Evolutionary conservation across 2,113 vertebrate genomes (phyloP).

Genomic region (Ammodytes dubius): DNA sequence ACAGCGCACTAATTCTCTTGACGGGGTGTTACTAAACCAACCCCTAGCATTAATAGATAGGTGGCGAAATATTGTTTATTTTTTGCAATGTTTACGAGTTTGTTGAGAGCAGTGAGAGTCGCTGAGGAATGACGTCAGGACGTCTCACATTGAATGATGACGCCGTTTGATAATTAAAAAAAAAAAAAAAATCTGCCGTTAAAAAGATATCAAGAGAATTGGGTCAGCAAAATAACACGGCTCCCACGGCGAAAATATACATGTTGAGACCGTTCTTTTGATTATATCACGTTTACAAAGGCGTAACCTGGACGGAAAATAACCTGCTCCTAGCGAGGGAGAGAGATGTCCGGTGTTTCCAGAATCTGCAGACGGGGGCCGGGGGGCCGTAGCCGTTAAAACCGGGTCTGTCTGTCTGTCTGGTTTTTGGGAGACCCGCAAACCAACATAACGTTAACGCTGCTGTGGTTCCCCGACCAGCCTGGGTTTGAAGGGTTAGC

Average conservation of each 20-base stretch:
- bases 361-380: constrained; percentile 71
- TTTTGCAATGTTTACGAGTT: not conserved
- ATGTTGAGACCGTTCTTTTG: not conserved
- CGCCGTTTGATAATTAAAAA: constrained; percentile 84
- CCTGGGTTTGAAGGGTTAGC: constrained; percentile 46
- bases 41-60: too few species aligned
- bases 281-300: constrained; percentile 9
- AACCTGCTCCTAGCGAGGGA: constrained; percentile 56
- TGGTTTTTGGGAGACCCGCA: constrained; percentile 54
- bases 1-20: fast-evolving
- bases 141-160: constrained; percentile 84
- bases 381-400: constrained; percentile 64
- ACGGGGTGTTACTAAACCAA: fast-evolving
- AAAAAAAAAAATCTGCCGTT: constrained; percentile 81
- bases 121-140: constrained; percentile 85
- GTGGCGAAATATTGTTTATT: not conserved
- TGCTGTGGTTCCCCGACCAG: constrained; percentile 36
- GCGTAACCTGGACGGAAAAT: not conserved
- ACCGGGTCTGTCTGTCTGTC: constrained; percentile 61
- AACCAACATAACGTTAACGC: constrained; percentile 44
- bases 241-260: not conserved
- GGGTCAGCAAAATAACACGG: constrained; percentile 68
- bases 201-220: constrained; percentile 78
- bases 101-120: constrained; percentile 68
- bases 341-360: constrained; percentile 68